Evolutionary conservation across 1,140 invertebrate species (phyloP).

Genomic region (Papilio polyxenes): DNA sequence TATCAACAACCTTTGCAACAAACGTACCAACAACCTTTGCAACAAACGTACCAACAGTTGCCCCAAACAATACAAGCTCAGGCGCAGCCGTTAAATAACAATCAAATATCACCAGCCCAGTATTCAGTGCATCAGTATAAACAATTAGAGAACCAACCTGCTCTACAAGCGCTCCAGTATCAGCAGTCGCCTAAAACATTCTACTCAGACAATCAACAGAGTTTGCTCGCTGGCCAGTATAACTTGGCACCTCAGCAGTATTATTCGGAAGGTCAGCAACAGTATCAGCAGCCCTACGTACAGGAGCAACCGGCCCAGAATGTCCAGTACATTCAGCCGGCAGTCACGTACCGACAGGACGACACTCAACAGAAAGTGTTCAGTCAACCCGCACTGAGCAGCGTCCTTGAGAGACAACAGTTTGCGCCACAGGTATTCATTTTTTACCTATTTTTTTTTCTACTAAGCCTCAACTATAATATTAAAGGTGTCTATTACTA

Average conservation of each 20-base stretch:
- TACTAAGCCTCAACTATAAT: background rate
- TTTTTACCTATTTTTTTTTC: background rate
- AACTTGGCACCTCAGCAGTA: constrained; percentile 44
- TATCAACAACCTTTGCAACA: constrained; percentile 26
- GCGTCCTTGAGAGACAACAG: constrained; percentile 42
- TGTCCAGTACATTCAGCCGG: constrained; percentile 39
- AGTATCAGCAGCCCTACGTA: constrained; percentile 44
- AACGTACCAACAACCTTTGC: constrained; percentile 42
- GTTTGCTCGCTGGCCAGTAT: constrained; percentile 30
- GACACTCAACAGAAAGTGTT: constrained; percentile 41
- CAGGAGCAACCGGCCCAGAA: constrained; percentile 44
- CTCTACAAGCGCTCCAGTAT: constrained; percentile 10
- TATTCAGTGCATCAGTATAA: background rate
- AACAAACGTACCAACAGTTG: constrained; percentile 45
- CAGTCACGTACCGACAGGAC: constrained; percentile 44
- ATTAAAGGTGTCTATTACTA: constrained; percentile 22
- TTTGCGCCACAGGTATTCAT: constrained; percentile 46
- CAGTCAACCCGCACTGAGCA: constrained; percentile 43
- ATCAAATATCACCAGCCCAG: constrained; percentile 42
- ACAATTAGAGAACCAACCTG: constrained; percentile 26
- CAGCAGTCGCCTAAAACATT: background rate
- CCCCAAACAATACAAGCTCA: constrained; percentile 37
- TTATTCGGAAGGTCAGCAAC: constrained; percentile 33
- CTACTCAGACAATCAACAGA: constrained; percentile 26
- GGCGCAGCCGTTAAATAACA: constrained; percentile 27